These are phyloP conservation scores for Oscheius sp. DNA, from an alignment of 2,888 invertebrate genomes.

Conservation along the genomic window DNA sequence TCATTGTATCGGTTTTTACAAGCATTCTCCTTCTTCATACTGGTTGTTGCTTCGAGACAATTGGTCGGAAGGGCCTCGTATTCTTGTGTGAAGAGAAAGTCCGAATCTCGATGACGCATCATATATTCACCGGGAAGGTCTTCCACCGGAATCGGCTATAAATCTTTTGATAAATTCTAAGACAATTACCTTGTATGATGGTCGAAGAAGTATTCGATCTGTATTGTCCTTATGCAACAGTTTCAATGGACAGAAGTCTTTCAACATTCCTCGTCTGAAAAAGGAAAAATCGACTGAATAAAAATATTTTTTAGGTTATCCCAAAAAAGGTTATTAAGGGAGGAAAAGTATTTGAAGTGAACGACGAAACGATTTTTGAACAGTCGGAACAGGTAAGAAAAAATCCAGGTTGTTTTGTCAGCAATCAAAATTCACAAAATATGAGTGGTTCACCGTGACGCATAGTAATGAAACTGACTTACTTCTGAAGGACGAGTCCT, in stretches of 20 bases:
- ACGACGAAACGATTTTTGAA: too few species aligned
- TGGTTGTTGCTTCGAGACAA: constrained; percentile 57
- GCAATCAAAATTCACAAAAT: too few species aligned
- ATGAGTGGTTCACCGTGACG: too few species aligned
- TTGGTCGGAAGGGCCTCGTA: constrained; percentile 66
- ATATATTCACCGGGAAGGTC: constrained; percentile 65
- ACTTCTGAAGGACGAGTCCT: constrained; percentile 39
- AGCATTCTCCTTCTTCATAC: constrained; percentile 61
- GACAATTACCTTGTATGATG: constrained; percentile 13
- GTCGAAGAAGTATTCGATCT: constrained; percentile 40
- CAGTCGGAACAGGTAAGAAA: too few species aligned
- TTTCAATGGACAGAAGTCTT: constrained; percentile 44
- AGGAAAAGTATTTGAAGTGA: too few species aligned
- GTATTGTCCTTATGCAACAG: constrained; percentile 39
- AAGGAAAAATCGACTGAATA: background rate
- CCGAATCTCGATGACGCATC: constrained; percentile 66
- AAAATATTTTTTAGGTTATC: background rate
- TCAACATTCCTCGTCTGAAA: constrained; percentile 20
- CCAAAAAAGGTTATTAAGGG: too few species aligned
- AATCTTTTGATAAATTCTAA: background rate
- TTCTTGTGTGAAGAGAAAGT: constrained; percentile 68
- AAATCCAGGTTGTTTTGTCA: too few species aligned
- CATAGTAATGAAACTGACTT: background rate
- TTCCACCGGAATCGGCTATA: constrained; percentile 59
- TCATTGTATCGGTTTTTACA: constrained; percentile 72